These are phyloP conservation scores for Onychomys arenicola DNA, from an alignment of 2,797 vertebrate species.

Conservation along the genomic window DNA sequence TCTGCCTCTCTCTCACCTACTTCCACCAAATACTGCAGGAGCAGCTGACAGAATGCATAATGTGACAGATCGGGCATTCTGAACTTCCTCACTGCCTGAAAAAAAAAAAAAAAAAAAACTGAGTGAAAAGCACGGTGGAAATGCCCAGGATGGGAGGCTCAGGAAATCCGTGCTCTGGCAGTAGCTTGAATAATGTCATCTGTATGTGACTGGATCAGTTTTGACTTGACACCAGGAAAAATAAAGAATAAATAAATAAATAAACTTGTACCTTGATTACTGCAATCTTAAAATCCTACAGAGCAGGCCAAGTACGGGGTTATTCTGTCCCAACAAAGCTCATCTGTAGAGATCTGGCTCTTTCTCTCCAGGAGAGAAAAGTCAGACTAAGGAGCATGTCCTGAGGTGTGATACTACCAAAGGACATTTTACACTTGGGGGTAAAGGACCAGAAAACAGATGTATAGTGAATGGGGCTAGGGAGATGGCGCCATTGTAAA, in stretches of 20 bases:
- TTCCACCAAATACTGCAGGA: background rate
- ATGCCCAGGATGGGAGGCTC: background rate
- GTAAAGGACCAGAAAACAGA: background rate
- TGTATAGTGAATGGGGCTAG: background rate
- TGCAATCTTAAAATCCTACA: background rate
- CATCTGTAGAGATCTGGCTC: background rate
- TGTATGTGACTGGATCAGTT: background rate
- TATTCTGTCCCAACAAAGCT: background rate
- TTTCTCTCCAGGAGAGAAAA: background rate
- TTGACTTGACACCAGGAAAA: background rate
- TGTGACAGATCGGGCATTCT: background rate
- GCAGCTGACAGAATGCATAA: background rate
- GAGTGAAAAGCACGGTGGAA: background rate
- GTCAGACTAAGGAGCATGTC: background rate
- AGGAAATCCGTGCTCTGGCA: slow-evolving; percentile 11
- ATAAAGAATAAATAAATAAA: background rate
- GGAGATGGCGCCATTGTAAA: background rate
- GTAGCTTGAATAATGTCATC: slow-evolving; percentile 26
- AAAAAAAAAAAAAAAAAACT: background rate
- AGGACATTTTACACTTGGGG: background rate
- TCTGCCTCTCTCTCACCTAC: background rate
- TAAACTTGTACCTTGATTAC: background rate
- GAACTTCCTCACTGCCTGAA: background rate
- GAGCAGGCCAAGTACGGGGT: background rate
- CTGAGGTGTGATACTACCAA: background rate